These are phyloP conservation scores for Tadarida brasiliensis DNA, from an alignment of 2,797 vertebrate genomes.

Conservation along the genomic window DNA sequence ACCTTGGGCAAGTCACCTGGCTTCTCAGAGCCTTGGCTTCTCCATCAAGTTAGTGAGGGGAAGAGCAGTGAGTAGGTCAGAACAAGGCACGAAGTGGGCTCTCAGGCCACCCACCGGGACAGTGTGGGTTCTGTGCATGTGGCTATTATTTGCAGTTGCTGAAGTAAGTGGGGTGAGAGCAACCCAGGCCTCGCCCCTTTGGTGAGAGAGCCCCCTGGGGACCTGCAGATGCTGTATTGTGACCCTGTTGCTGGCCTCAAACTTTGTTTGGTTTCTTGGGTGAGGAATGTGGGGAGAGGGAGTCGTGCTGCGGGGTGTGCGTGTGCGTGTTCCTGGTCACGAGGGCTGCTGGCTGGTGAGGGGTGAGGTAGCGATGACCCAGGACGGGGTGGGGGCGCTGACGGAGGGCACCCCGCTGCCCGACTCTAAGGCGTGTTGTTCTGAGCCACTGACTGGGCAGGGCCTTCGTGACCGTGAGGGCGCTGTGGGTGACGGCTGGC, in stretches of 20 bases:
- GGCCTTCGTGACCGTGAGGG: not conserved
- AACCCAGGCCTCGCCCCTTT: not conserved
- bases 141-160: not conserved
- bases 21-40: not conserved
- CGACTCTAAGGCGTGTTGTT: not conserved
- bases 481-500: not conserved
- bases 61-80: not conserved
- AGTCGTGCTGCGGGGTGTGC: rapidly evolving
- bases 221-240: rapidly evolving
- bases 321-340: rapidly evolving
- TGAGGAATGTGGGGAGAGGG: not conserved
- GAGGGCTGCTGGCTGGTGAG: not conserved
- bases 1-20: not conserved
- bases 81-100: not conserved
- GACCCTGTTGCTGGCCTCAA: not conserved
- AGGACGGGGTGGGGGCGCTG: not conserved
- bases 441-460: not conserved
- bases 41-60: not conserved
- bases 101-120: not conserved
- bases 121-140: not conserved
- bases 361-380: rapidly evolving
- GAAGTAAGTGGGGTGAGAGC: not conserved
- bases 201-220: not conserved
- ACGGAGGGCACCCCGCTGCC: not conserved
- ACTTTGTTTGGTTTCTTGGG: not conserved